Evolutionary conservation across 2,888 invertebrate species (phyloP).

Genomic region (Catocala fraxini): DNA sequence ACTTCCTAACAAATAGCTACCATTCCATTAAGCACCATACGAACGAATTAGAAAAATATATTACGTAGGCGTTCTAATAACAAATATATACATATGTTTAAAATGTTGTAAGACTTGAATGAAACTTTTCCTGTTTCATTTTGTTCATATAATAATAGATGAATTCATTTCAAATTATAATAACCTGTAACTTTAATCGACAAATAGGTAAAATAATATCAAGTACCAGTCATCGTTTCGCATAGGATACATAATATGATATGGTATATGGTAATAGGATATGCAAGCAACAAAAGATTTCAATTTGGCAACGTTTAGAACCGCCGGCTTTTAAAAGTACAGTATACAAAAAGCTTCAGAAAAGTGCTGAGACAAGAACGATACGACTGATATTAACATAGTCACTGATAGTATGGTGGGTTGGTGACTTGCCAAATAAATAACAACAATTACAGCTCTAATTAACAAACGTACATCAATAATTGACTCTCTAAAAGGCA

Average conservation of each 20-base stretch:
- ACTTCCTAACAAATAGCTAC: slow-evolving; percentile 45
- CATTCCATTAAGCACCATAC: slow-evolving; percentile 40
- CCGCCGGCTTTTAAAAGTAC: slow-evolving; percentile 22
- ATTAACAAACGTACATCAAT: slow-evolving; percentile 1
- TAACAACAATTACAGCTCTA: slow-evolving; percentile 19
- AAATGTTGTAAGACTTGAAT: no score
- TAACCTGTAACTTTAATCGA: no score
- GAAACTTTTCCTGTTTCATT: not conserved
- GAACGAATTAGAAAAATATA: slow-evolving; percentile 36
- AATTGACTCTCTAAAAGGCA: not conserved
- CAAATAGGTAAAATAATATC: not conserved
- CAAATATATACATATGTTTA: not conserved
- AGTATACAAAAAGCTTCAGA: slow-evolving; percentile 14
- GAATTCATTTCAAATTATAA: no score
- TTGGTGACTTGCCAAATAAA: slow-evolving; percentile 42
- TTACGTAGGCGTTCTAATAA: slow-evolving; percentile 6
- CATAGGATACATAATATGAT: no score
- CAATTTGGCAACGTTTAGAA: slow-evolving; percentile 36
- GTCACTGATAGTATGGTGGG: not conserved
- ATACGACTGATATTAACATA: slow-evolving; percentile 1
- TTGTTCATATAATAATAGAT: no score
- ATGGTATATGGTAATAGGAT: no score
- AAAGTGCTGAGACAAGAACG: slow-evolving; percentile 13
- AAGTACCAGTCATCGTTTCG: slow-evolving; percentile 7
- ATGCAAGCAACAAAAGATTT: slow-evolving; percentile 36